Evolutionary conservation across 2,113 vertebrate species (phyloP), one percentile per base, ranked within the genome.

Genomic region (Herpetotheres cachinnans): DNA sequence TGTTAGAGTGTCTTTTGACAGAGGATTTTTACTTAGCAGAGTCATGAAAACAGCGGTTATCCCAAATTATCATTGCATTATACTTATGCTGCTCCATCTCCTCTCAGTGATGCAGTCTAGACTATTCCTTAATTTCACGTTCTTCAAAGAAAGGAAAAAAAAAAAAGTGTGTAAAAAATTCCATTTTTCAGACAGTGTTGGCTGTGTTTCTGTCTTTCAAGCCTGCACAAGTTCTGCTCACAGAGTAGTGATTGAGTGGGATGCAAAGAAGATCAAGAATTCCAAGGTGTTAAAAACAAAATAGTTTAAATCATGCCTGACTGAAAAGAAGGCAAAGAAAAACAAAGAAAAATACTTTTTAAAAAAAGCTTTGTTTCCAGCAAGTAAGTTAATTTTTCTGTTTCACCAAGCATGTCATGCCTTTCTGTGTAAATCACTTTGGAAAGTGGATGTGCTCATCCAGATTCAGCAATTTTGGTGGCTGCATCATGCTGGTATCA

Each of bases 211-310:
- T 93, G 27, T 84, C 73, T 78, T 95, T 84, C 91, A 91, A 95
- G 86, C 42, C 89, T 82, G 56, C 19, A 82, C 95, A 95, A 82
- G 93, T 89, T 82, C 73, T 93, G 26, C 71, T 72, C 84, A 76
- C 55, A 78, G 29, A 59, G 13, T 15, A 89, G 42, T 84, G 69
- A 89, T 38, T 89, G 52, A 84, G 32, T 54, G 70, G 32, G 44
- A 26, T 62, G 32, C 16, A 91, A 85, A 95, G 77, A 86, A 92
- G 49, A 91, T 76, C 11, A 84, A 67, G 29, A 50, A 93, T 82
- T 76, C 42, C 56, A 82, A 87, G 42, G 70, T 69, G 52, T 67
- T 74, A 86, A 58, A 58, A 89, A 49, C 6, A 56, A 78, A 91
- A 82, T 22, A 86, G 18, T 67, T 90, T 77, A 59, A 92, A 77